Base-by-base conservation (phyloP, 2,888 invertebrate species). In the Drosophila kambysellisi region DNA sequence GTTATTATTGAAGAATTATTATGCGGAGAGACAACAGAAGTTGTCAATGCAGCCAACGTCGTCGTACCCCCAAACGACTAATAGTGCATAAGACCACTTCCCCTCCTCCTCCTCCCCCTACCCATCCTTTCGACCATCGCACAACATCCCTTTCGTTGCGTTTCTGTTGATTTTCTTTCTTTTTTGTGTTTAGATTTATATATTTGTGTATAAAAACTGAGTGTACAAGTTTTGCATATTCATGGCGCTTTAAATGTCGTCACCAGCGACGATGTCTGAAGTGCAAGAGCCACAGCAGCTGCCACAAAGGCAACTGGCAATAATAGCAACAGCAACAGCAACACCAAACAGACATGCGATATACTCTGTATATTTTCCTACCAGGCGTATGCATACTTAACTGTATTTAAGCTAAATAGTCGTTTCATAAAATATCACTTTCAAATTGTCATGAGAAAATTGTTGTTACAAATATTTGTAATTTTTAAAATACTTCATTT, bases 171-270 rank as follows among this genome's bases (percentile, higher is more conserved):
- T 46, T 25, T 46, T 25, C 25, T 2, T 25, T 25, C 25, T 20
- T 46, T 15, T 20, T 41, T 56, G 3, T 25, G 25, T 73, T 68
- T 81, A 74, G 71, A 82, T 73, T 72, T 74, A 76, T 82, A 79
- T 81, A 76, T 79, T 80, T 81, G 80, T 80, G 78, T 74, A 88
- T 81, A 85, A 83, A 87, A 83, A 84, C 74, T 63, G 80, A 88
- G 83, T 85, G 83, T 76, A 88, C 88, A 89, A 88, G 79, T 84
- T 89, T 89, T 89, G 81, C 84, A 90, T 89, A 89, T 89, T 90
- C 89, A 89, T 89, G 88, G 78, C 79, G 83, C 87, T 88, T 88
- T 87, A 86, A 87, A 87, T 84, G 83, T 88, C 82, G 86, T 82
- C 87, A 84, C 86, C 80, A 76, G 62, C 62, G 39, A 41, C 69